Evolutionary conservation across 2,888 invertebrate species (phyloP).

Genomic region (Tridacna crocea): DNA sequence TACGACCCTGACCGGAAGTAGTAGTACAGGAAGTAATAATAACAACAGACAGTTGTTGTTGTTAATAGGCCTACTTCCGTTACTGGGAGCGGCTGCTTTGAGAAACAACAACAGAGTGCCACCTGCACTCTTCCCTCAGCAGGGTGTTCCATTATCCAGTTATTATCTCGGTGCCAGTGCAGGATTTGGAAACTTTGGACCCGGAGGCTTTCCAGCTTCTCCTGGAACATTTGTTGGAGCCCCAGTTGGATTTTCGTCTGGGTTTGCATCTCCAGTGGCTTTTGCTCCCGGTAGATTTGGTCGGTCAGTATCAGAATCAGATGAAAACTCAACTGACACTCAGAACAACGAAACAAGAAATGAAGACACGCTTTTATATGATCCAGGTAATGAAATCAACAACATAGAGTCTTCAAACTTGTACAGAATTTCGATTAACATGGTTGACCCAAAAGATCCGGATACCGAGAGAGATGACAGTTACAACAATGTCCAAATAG

Average conservation of each 20-base stretch:
- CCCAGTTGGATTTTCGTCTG: not conserved
- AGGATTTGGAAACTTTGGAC: constrained; percentile 54
- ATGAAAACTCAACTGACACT: not conserved
- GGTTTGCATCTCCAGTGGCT: not conserved
- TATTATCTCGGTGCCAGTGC: constrained; percentile 30
- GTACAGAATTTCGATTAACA: not conserved
- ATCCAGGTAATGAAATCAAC: not conserved
- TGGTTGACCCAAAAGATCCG: not conserved
- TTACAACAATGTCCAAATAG: not conserved
- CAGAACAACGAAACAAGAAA: not conserved
- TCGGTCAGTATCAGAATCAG: not conserved
- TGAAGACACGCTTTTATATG: not conserved
- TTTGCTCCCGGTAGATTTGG: constrained; percentile 4
- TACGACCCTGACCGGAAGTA: not conserved
- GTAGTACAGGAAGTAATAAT: not conserved
- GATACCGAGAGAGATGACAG: not conserved
- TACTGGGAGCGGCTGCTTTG: constrained; percentile 47
- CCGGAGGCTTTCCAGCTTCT: constrained; percentile 1
- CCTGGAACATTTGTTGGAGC: constrained; percentile 3
- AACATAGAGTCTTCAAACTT: not conserved
- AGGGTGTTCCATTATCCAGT: constrained; percentile 28
- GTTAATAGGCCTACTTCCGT: constrained; percentile 45
- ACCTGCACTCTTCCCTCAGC: constrained; percentile 4
- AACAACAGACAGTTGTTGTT: constrained; percentile 44
- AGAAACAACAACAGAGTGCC: constrained; percentile 7